Base-by-base conservation (phyloP, 2,888 invertebrate genomes). In the Fragum sueziense region DNA sequence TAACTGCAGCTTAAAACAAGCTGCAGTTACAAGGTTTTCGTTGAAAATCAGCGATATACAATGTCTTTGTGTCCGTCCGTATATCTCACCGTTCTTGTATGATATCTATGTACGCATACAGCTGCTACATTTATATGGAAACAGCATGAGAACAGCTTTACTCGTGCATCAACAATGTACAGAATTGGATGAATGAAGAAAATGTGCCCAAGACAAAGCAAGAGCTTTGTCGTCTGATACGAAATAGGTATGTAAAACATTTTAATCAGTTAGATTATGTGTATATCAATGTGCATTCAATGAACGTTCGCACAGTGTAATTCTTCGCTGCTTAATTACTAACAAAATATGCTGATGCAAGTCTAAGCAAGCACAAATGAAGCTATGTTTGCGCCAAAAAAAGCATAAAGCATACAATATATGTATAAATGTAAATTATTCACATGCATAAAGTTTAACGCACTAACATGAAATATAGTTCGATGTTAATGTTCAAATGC, bases 401-500 rank as follows among this genome's bases (percentile, higher is more conserved):
- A 31, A 61, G 33, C 31, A 61, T 61, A 33, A n/a, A 6, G n/a
- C n/a, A 20, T 47, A 37, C 14, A 37, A 9, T 33, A n/a, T 61
- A 61, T 61, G 31, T 61, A 31, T 54, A 31, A 61, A 33, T 33
- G 31, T 33, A 61, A 31, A 61, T n/a, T 27, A 61, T n/a, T 61
- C 20, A 33, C 0, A 11, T 33, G 61, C 61, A 61, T 61, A 61
- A 33, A n/a, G 61, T 33, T 25, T 41, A 4, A 41, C 34, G 41
- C 65, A 65, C 65, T 65, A 65, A 65, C 65, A 65, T n/a, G 2
- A 65, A 41, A 65, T n/a, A 33, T 34, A 29, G 34, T 22, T 61
- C 37, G 47, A 61, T 72, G 71, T 61, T 70, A 54, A 20, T 31
- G 52, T 69, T 62, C 31, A 61, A 17, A 17, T 29, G 75, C 65